Base-by-base conservation (phyloP, 2,113 vertebrate genomes). In the Limanda limanda region DNA sequence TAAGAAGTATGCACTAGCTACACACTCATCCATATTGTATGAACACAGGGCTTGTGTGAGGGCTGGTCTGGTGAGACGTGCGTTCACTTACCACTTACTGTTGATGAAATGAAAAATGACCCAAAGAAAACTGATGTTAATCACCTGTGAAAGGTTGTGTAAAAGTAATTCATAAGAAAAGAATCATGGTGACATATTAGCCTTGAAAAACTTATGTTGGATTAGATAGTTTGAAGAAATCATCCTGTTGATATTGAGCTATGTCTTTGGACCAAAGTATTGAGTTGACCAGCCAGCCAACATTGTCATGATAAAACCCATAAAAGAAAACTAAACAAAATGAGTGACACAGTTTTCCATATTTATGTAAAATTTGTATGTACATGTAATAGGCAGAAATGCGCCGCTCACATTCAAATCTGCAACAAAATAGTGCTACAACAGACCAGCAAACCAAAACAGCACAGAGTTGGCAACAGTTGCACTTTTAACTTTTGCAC, bases 321-420 rank as follows among this genome's bases (percentile, higher is more conserved):
- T 24, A 24, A 13, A 24, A 23, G 54, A 13, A 56, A 24, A 57
- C 23, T 6, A 57, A 57, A 27, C 25, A 24, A 72, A 12, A 81
- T 76, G 59, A 61, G 12, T 55, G 60, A 87, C 65, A 64, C 64
- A 64, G 25, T 83, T 90, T 90, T 91, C 62, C 74, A 91, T 86
- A 92, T 93, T 93, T 88, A 93, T 93, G 92, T 93, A 91, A 92
- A 92, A 92, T 91, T 89, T 92, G 84, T 95, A 94, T 94, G 90
- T 93, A 93, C 93, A 95, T 79, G 83, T 90, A 82, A 92, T 72
- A 88, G 79, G 88, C 84, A 88, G 81, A 73, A 90, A 91, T 88
- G 84, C 70, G 89, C 82, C n/a, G 65, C 79, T 84, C 77, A 89
- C 87, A 87, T 87, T 89, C 77, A 91, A 76, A 87, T 86, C 68